A percentile compares a stretch with the other conserved stretches of the same genome.
Evolutionary conservation across 2,888 invertebrate genomes (phyloP).

Genomic region (Amiota mariae): DNA sequence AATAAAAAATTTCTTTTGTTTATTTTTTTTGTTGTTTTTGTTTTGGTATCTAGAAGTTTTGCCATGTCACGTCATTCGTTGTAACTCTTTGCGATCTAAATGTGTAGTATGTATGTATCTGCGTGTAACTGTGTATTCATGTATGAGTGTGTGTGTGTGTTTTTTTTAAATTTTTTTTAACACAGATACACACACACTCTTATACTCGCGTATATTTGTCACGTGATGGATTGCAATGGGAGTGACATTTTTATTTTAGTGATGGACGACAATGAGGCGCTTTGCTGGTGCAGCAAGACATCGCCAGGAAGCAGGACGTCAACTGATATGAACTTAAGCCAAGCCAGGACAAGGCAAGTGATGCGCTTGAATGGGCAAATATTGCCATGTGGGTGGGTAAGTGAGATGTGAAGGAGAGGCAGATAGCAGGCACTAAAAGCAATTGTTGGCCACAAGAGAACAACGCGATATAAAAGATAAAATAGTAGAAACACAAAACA

Average conservation of each 20-base stretch:
- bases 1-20: not conserved
- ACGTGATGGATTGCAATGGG: conserved; percentile 73
- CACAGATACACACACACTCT: conserved; percentile 29
- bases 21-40: conserved; percentile 12
- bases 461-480: not conserved
- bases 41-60: conserved; percentile 58
- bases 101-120: not conserved
- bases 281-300: not conserved
- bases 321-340: conserved; percentile 1
- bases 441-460: not conserved
- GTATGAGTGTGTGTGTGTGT: conserved; percentile 31
- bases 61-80: conserved; percentile 67
- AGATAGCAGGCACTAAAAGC: not conserved
- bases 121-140: conserved; percentile 19
- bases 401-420: not conserved
- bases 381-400: not conserved
- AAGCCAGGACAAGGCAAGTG: not conserved
- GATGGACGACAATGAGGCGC: conserved; percentile 63
- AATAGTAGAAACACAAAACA: not conserved
- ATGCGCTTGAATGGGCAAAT: not conserved
- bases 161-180: conserved; percentile 52
- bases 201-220: conserved; percentile 62
- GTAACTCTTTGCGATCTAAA: conserved; percentile 31
- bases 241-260: conserved; percentile 73
- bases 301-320: not conserved